Evolutionary conservation across 2,797 vertebrate species (phyloP), one percentile per base, ranked within the genome.

Genomic region (Bradypodion pumilum): DNA sequence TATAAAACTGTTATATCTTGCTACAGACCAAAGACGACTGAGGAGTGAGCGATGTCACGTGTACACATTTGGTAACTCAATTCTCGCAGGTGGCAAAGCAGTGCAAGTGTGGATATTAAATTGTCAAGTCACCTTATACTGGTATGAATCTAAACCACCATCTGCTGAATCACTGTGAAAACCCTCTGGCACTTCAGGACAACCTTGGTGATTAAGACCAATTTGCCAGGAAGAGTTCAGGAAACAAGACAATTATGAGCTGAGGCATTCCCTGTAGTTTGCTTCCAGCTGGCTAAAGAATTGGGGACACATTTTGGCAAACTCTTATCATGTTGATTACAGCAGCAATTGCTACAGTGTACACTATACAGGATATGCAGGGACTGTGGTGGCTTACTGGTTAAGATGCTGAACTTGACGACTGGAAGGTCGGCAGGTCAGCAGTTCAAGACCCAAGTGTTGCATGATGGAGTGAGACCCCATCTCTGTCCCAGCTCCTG

Each of bases 141-240:
- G 63, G 56, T 7, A 40, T 85, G 74, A 69, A 15, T 27, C n/a
- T 46, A 46, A 52, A n/a, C 19, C 12, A 69, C 37, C 29, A 70
- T 49, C 80, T 85, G 73, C 78, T 81, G 84, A 81, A 46, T 80
- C 37, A 70, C 16, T 75, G 12, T 60, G 46, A 56, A 79, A 74
- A 74, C 23, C 77, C 46, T 56, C 27, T 16, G 62, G 49, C 32
- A 69, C 4, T 27, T 80, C 25, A 74, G 52, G 27, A 81, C 70
- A 68, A 37, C 19, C 32, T 46, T 85, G 78, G 63, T 76, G 52
- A 75, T 56, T 69, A 78, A 85, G 63, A 75, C 49, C 65, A 60
- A 60, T 76, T 85, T 75, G 78, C 73, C 78, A 42, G 13, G 35
- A 37, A 70, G 52, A n/a, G 35, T 62, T 49, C 73, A 76, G 84